phyloP scores from a whole-genome alignment of 2,888 invertebrate genomes.

The Melikaiella ostensackeni region DNA sequence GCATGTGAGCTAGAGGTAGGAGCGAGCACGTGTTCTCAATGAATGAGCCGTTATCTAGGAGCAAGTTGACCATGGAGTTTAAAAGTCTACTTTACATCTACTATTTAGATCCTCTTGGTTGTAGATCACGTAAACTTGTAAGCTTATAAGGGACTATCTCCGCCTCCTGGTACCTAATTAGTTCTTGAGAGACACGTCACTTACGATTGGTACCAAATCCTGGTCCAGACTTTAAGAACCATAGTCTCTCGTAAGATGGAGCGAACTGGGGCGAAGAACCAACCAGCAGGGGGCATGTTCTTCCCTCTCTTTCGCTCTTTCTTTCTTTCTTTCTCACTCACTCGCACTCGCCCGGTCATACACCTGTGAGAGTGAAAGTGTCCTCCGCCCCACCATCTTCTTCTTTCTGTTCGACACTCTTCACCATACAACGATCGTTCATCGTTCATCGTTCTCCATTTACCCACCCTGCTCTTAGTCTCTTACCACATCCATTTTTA shows the following conservation, averaged over 20 bases:
- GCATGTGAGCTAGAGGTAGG: slow-evolving; percentile 1
- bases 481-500: slow-evolving; percentile 41
- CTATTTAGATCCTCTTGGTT: slow-evolving; percentile 62
- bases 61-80: slow-evolving; percentile 23
- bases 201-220: slow-evolving; percentile 18
- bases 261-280: slow-evolving; percentile 22
- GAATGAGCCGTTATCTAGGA: slow-evolving; percentile 32
- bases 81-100: slow-evolving; percentile 38
- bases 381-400: slow-evolving; percentile 62
- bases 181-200: slow-evolving; percentile 15
- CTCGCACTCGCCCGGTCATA: slow-evolving; percentile 71
- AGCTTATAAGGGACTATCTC: slow-evolving; percentile 49
- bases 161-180: slow-evolving; percentile 57
- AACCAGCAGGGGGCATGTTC: slow-evolving; percentile 13
- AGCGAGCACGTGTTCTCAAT: slow-evolving; percentile 14
- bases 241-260: slow-evolving; percentile 13
- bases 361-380: slow-evolving; percentile 77
- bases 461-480: slow-evolving; percentile 27
- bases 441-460: slow-evolving; percentile 48
- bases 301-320: slow-evolving; percentile 21
- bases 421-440: neutral
- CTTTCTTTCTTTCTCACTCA: slow-evolving; percentile 49
- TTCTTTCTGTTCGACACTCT: too few relatives aligned
- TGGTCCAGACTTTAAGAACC: slow-evolving; percentile 18
- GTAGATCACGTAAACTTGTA: slow-evolving; percentile 55